These are phyloP conservation scores for Glomeris maerens DNA, from an alignment of 1,140 invertebrate species.

Conservation along the genomic window DNA sequence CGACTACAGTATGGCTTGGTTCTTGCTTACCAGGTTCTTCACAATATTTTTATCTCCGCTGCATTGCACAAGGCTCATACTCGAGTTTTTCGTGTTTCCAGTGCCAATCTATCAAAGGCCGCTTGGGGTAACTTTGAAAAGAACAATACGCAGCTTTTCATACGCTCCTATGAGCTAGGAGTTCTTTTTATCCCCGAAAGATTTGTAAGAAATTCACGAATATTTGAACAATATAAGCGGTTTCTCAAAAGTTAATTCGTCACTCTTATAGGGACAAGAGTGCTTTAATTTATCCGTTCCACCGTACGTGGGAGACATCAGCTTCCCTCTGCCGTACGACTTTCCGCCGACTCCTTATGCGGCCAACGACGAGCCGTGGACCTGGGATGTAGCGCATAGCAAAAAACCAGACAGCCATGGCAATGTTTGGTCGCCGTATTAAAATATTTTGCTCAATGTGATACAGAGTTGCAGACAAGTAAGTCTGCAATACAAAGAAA, in stretches of 20 bases:
- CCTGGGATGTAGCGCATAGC: conserved; percentile 8
- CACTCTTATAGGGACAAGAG: neutral
- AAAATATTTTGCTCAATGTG: neutral
- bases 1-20: conserved; percentile 51
- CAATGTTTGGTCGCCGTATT: conserved; percentile 5
- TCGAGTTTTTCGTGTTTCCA: conserved; percentile 29
- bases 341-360: conserved; percentile 51
- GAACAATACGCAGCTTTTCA: conserved; percentile 45
- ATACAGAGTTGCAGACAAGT: neutral
- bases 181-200: conserved; percentile 74
- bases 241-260: conserved; percentile 3
- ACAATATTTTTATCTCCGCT: no score
- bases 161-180: conserved; percentile 81
- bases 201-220: conserved; percentile 45
- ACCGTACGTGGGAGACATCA: neutral
- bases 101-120: conserved; percentile 86
- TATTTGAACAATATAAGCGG: neutral
- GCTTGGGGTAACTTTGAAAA: conserved; percentile 75
- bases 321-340: conserved; percentile 63
- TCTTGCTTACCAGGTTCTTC: conserved; percentile 55
- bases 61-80: neutral
- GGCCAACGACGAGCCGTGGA: conserved; percentile 44
- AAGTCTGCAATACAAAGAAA: conserved; percentile 3
- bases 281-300: neutral
- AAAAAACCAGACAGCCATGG: neutral